Percentiles rank a stretch among this genome's conserved stretches.
Evolutionary conservation across 2,888 invertebrate species (phyloP).

Genomic region (Cyrtodaria siliqua): DNA sequence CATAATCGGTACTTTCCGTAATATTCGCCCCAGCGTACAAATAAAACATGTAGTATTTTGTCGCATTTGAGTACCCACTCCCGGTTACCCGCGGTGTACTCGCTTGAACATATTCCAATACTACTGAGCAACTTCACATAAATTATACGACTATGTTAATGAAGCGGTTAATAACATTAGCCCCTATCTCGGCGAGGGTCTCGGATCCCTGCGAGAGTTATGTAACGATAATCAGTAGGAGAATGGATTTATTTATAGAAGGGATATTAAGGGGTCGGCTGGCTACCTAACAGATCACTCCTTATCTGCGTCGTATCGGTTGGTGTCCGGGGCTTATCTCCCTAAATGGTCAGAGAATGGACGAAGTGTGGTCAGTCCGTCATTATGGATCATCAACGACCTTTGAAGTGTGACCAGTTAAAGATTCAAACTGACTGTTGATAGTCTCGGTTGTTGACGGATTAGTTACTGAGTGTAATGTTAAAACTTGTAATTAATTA

Average conservation of each 20-base stretch:
- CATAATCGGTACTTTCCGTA: background rate
- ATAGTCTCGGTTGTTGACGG: no score
- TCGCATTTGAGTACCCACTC: no score
- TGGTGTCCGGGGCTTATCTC: slow-evolving; percentile 39
- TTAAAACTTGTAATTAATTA: no score
- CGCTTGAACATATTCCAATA: no score
- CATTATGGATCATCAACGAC: slow-evolving; percentile 47
- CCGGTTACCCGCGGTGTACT: no score
- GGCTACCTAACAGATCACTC: background rate
- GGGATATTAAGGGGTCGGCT: background rate
- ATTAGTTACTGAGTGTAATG: no score
- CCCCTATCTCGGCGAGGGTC: slow-evolving; percentile 17
- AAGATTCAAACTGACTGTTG: slow-evolving; percentile 8
- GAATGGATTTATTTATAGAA: slow-evolving; percentile 24
- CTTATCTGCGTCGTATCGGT: slow-evolving; percentile 1
- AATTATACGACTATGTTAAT: slow-evolving; percentile 38
- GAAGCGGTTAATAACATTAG: slow-evolving; percentile 45
- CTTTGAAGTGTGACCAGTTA: slow-evolving; percentile 57
- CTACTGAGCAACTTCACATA: slow-evolving; percentile 6
- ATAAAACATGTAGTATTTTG: no score
- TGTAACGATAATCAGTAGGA: slow-evolving; percentile 22
- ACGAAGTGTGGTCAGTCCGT: slow-evolving; percentile 38
- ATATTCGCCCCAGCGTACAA: slow-evolving; percentile 4
- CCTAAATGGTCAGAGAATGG: slow-evolving; percentile 40
- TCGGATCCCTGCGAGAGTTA: slow-evolving; percentile 25